These are phyloP conservation scores for Gallinago jamesoni DNA, from an alignment of 2,113 vertebrate species.

Conservation along the genomic window DNA sequence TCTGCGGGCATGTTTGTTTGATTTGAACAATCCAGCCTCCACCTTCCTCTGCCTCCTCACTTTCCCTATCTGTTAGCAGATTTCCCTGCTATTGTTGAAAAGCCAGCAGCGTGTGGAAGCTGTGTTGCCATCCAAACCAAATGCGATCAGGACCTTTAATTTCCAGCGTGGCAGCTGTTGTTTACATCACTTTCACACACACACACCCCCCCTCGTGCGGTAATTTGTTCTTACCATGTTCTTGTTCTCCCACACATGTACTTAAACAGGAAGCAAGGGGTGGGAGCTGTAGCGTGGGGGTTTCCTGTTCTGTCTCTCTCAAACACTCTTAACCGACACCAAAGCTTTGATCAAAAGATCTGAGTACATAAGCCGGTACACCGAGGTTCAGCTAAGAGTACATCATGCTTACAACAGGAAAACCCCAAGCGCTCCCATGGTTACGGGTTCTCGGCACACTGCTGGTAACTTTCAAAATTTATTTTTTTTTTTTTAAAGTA, in stretches of 20 bases:
- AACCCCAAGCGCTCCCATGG: background rate
- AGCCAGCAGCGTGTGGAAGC: background rate
- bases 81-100: background rate
- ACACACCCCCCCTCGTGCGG: background rate
- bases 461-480: background rate
- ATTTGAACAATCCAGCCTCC: background rate
- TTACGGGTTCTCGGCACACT: background rate
- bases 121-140: background rate
- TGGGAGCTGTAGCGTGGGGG: background rate
- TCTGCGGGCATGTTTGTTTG: background rate
- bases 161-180: conserved; percentile 36
- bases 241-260: background rate
- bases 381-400: background rate
- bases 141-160: background rate
- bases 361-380: background rate
- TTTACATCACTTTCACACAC: conserved; percentile 2
- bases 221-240: background rate
- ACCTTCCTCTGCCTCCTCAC: background rate
- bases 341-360: conserved; percentile 2
- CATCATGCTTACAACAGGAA: background rate
- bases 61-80: background rate
- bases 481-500: background rate
- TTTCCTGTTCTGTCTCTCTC: conserved; percentile 48
- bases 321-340: background rate
- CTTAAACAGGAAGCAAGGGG: conserved; percentile 12